phyloP scores from a whole-genome alignment of 1,140 invertebrate species.

The Temnothorax longispinosus region DNA sequence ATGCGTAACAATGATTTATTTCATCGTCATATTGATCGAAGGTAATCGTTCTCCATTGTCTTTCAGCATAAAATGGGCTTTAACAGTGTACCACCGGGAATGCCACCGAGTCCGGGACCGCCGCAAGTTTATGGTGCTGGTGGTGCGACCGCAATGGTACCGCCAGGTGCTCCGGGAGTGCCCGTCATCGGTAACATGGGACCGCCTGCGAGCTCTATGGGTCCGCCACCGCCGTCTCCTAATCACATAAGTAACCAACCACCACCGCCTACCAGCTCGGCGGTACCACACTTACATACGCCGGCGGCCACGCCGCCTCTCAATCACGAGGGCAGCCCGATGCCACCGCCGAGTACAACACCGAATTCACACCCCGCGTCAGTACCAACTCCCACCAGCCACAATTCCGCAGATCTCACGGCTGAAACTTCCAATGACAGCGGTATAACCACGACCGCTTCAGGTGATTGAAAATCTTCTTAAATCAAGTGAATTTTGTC shows the following conservation, averaged over 20 bases:
- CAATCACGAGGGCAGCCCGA: conserved; percentile 86
- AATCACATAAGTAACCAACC: conserved; percentile 87
- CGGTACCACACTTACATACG: conserved; percentile 82
- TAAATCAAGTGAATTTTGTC: not conserved
- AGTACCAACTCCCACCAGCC: conserved; percentile 78
- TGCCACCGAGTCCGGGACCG: conserved; percentile 83
- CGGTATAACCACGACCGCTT: conserved; percentile 87
- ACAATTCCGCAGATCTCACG: conserved; percentile 81
- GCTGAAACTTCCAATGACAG: conserved; percentile 87
- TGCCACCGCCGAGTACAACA: conserved; percentile 88
- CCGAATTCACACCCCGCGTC: conserved; percentile 86
- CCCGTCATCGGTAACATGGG: conserved; percentile 83
- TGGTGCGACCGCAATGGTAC: conserved; percentile 85
- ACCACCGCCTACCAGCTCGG: conserved; percentile 82
- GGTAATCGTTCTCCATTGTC: not conserved
- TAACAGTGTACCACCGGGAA: conserved; percentile 82
- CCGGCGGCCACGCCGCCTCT: conserved; percentile 83
- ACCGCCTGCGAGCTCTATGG: conserved; percentile 83
- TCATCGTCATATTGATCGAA: not conserved
- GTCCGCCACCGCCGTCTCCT: conserved; percentile 86
- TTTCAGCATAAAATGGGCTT: conserved; percentile 84
- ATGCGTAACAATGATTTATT: conserved; percentile 6
- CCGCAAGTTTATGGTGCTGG: conserved; percentile 83
- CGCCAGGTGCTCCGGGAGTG: conserved; percentile 83
- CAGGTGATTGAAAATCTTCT: conserved; percentile 79